phyloP scores from a whole-genome alignment of 2,888 invertebrate species.

The Marronus borbonicus region DNA sequence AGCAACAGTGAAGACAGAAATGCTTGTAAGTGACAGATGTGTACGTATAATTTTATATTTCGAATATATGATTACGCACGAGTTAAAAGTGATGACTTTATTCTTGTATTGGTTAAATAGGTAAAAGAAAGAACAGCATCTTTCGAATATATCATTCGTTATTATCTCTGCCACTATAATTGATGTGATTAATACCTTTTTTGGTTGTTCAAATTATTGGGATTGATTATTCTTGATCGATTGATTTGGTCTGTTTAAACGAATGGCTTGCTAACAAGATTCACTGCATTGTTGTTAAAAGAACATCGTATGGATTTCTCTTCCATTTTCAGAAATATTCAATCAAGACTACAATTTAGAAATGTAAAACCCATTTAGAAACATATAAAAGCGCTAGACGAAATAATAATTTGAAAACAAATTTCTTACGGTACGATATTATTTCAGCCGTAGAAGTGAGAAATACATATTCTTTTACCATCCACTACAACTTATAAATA shows the following conservation, averaged over 20 bases:
- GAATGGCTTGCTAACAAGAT: constrained; percentile 48
- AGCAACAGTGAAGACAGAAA: constrained; percentile 67
- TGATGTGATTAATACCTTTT: constrained; percentile 64
- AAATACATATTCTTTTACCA: too few species aligned
- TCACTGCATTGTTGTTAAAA: constrained; percentile 41
- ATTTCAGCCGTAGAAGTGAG: too few species aligned
- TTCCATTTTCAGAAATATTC: too few species aligned
- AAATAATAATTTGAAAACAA: too few species aligned
- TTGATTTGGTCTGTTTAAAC: constrained; percentile 52
- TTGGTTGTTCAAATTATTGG: constrained; percentile 58
- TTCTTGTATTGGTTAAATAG: constrained; percentile 58
- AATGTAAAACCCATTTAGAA: too few species aligned
- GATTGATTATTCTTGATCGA: constrained; percentile 61
- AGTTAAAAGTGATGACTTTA: constrained; percentile 69
- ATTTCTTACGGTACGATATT: too few species aligned
- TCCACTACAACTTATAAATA: background rate
- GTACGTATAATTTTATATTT: constrained; percentile 66
- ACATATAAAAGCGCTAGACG: too few species aligned
- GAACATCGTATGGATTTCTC: too few species aligned
- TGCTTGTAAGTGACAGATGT: constrained; percentile 68
- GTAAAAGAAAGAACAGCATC: constrained; percentile 15
- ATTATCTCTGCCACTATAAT: constrained; percentile 58
- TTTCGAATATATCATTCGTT: constrained; percentile 55
- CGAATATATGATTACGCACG: constrained; percentile 66
- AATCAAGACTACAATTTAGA: background rate